Conservation (phyloP, 30 jellyfish, hydroid and myxozoan species). For the Hydractinia echinata region DNA sequence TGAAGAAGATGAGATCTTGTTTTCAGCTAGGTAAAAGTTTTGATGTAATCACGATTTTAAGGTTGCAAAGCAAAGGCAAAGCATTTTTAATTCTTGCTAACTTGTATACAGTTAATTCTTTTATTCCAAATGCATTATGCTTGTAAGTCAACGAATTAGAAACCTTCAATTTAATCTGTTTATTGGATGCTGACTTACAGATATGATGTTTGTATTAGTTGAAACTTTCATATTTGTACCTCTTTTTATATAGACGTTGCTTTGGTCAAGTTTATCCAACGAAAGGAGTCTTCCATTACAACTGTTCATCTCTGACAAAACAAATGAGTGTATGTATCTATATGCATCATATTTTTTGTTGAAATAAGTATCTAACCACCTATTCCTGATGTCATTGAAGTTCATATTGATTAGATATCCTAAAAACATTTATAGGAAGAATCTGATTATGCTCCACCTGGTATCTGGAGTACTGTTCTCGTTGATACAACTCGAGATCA, state of each 20-base stretch:
- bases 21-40: slow-evolving; percentile 17
- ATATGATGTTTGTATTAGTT: neutral
- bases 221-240: neutral
- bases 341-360: neutral
- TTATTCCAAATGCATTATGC: neutral
- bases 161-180: no score
- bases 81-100: no score
- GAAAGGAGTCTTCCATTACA: slow-evolving; percentile 27
- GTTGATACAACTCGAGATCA: slow-evolving; percentile 17
- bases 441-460: slow-evolving; percentile 39
- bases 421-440: slow-evolving; percentile 15
- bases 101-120: no score
- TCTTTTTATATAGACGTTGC: slow-evolving; percentile 27
- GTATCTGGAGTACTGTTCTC: slow-evolving; percentile 39
- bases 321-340: slow-evolving; percentile 15
- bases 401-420: no score
- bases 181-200: neutral
- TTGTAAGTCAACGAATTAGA: neutral
- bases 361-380: neutral
- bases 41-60: neutral
- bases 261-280: neutral
- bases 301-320: slow-evolving; percentile 33
- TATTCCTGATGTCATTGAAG: no score
- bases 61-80: no score
- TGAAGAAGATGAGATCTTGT: slow-evolving; percentile 17